Evolutionary conservation across 2,113 vertebrate genomes (phyloP), one percentile per base, ranked within the genome.

Genomic region (Hippocampus abdominalis): DNA sequence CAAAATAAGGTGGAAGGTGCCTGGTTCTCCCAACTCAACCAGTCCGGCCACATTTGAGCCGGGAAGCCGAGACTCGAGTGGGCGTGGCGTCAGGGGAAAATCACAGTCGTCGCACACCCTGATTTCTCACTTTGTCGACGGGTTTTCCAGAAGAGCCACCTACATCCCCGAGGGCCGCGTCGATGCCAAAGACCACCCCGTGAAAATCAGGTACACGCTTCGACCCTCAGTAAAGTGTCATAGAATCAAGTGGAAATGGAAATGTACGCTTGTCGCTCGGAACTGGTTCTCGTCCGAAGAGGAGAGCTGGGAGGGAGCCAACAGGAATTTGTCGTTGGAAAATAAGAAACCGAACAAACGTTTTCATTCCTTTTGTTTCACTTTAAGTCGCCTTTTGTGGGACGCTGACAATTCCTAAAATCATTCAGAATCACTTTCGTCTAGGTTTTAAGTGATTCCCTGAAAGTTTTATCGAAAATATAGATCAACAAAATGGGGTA

Each of bases 21-120:
- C 10, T 29, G 42, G 29, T 9, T 69, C 9, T 21, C 59, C 27
- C 13, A 48, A 20, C 64, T 65, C n/a, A 85, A 89, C 87, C 86
- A 75, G 88, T 89, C 71, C 60, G 76, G 70, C 79, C 49, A 83
- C 82, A 75, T 87, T 36, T 84, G 61, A 83, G 66, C 72, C 56
- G 67, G 42, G 59, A 57, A 51, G 23, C 46, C 3, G 20, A 66
- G 29, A 66, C 70, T 67, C 59, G 36, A 71, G 64, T 57, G 62
- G 85, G 85, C 0, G 81, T 73, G 77, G 68, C 11, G 1, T 42
- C 4, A 1, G 20, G 7, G 12, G 44, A 73, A 77, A 69, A 53
- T 23, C 46, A 29, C 74, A 39, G 4, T 25, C 53, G 23, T 64
- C 36, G 7, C 42, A 25, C n/a, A 3, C 42, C 40, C 63, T 46